A percentile compares a stretch with the other conserved stretches of the same genome.
phyloP scores from a whole-genome alignment of 1,140 invertebrate species.

The Diabrotica undecimpunctata region DNA sequence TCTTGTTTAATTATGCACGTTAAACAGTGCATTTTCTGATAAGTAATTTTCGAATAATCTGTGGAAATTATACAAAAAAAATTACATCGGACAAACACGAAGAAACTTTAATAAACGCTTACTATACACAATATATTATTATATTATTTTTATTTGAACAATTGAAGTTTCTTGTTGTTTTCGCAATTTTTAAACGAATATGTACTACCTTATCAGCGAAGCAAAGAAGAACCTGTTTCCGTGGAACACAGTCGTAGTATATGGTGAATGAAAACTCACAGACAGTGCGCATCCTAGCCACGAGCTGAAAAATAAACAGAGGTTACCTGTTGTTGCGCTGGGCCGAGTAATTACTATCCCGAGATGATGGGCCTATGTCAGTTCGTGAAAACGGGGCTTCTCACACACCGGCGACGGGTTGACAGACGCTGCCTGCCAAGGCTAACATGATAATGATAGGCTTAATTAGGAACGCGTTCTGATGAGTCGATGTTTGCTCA shows the following conservation, averaged over 20 bases:
- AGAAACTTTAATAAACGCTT: no score
- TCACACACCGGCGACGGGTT: constrained; percentile 21
- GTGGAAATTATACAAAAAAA: no score
- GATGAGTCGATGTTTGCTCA: constrained; percentile 23
- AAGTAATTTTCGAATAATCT: no score
- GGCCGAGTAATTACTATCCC: constrained; percentile 10
- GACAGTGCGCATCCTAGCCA: constrained; percentile 2
- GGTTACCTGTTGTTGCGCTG: constrained; percentile 12
- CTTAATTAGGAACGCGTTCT: constrained; percentile 23
- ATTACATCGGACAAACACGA: no score
- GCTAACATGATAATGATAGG: constrained; percentile 28
- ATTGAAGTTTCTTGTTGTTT: no score
- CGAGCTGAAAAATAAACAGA: constrained; percentile 21
- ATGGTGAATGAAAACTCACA: neutral
- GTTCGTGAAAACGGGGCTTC: constrained; percentile 9
- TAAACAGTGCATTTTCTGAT: no score
- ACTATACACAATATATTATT: no score
- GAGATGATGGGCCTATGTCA: constrained; percentile 15
- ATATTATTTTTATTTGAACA: no score
- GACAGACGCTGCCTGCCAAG: constrained; percentile 22
- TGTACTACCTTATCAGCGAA: no score
- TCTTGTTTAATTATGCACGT: no score
- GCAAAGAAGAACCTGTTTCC: no score
- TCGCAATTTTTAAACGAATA: no score
- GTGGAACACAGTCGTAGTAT: neutral